phyloP scores from a whole-genome alignment of 2,113 vertebrate genomes.

The Atlantisia rogersi region DNA sequence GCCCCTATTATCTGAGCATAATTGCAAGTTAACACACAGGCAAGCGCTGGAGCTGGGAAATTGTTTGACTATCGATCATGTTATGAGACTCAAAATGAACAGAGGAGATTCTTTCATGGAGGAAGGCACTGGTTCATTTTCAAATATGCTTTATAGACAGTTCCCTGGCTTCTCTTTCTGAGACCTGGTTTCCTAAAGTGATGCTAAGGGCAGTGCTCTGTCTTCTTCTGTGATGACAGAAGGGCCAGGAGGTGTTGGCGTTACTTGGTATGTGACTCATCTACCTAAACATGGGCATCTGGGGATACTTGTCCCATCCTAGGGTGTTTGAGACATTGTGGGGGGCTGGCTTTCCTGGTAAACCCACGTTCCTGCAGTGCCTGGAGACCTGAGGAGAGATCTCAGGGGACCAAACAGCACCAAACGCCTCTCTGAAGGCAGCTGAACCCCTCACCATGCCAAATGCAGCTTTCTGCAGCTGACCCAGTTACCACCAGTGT shows the following conservation, averaged over 20 bases:
- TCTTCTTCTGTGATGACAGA: not conserved
- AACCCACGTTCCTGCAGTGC: accelerated
- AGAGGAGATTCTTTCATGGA: not conserved
- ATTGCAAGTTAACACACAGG: not conserved
- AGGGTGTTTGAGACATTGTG: accelerated
- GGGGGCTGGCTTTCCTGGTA: not conserved
- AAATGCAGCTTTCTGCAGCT: not conserved
- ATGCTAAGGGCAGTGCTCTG: not conserved
- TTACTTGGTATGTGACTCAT: not conserved
- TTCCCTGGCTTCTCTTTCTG: not conserved
- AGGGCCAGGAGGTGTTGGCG: not conserved
- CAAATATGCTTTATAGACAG: not conserved
- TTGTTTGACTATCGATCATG: not conserved
- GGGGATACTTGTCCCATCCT: not conserved
- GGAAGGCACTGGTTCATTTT: not conserved
- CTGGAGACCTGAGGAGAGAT: not conserved
- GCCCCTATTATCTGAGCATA: not conserved
- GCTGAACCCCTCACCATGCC: not conserved
- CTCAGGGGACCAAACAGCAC: not conserved
- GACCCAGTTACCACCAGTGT: accelerated
- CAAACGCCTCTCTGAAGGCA: not conserved
- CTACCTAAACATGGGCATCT: accelerated
- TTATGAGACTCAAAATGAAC: not conserved
- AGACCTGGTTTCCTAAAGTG: not conserved
- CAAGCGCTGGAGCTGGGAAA: not conserved